These are phyloP conservation scores for Leptinotarsa defecta DNA, from an alignment of 1,140 invertebrate species.

Conservation along the genomic window DNA sequence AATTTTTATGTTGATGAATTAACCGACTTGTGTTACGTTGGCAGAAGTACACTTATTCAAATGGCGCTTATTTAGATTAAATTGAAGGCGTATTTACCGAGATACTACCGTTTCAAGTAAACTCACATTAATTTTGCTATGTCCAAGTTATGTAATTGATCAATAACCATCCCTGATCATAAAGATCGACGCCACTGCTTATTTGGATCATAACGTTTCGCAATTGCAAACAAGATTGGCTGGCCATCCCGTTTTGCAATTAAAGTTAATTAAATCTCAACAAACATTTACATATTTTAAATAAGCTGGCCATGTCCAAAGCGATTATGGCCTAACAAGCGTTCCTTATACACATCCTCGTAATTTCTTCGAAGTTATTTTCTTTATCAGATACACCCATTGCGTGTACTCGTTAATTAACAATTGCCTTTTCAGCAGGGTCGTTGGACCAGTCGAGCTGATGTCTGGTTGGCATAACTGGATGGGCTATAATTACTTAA, in stretches of 20 bases:
- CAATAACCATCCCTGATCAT: too few species aligned
- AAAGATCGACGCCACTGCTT: neutral
- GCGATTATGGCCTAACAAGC: slow-evolving; percentile 23
- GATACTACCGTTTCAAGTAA: too few species aligned
- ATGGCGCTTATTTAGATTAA: too few species aligned
- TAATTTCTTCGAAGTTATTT: slow-evolving; percentile 18
- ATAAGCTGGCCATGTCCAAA: slow-evolving; percentile 8
- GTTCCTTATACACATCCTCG: slow-evolving; percentile 8
- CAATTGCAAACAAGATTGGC: neutral
- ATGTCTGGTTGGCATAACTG: neutral
- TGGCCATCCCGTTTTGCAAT: neutral
- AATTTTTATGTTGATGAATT: too few species aligned
- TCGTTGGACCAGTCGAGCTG: neutral
- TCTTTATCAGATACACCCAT: slow-evolving; percentile 19
- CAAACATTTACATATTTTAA: slow-evolving; percentile 19
- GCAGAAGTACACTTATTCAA: too few species aligned
- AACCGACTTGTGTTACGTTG: too few species aligned
- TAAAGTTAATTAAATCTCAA: slow-evolving; percentile 22
- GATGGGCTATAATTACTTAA: slow-evolving; percentile 1
- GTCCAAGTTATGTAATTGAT: too few species aligned
- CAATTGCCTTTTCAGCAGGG: slow-evolving; percentile 7
- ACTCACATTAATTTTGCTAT: too few species aligned
- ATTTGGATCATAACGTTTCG: neutral
- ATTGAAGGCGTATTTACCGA: too few species aligned
- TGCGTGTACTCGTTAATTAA: slow-evolving; percentile 18